Evolutionary conservation across 2,888 invertebrate species (phyloP), one percentile per base, ranked within the genome.

Genomic region (Drosophila prostipennis): DNA sequence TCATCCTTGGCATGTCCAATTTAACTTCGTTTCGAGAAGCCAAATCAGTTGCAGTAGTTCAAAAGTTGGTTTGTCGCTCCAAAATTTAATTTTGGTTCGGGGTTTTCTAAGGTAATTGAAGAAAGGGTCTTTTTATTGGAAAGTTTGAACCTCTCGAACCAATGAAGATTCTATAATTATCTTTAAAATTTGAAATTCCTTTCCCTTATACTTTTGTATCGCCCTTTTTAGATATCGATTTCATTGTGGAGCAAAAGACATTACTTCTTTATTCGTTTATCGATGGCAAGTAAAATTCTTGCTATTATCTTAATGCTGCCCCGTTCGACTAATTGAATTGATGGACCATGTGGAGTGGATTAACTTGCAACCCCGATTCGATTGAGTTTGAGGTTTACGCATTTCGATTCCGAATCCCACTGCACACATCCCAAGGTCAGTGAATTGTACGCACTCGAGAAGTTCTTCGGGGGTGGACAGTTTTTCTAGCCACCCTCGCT

Each of bases 371-470:
- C 68, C 68, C 67, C 48, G 48, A 37, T 46, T 51, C 63, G 64
- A 64, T 64, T 68, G 67, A 40, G 49, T 56, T 70, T 63, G 77
- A 77, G 79, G 77, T 77, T 72, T 81, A 65, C 77, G 68, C 70
- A 57, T 71, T 64, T 39, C 58, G 26, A 61, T 58, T 60, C 3
- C 58, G 29, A 60, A 16, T 40, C 13, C 46, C 8, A 45, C n/a
- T 32, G 32, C 14, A 45, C 34, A 39, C 39, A 34, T 59, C 13
- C 61, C 61, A 63, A 63, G 61, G 61, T 63, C 61, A 63, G 60
- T 59, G 61, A 34, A 46, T 58, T 23, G 58, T 34, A 16, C 54
- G 6, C 16, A 34, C 32, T 34, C 14, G 13, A 42, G 8, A 26
- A 32, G n/a, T 40, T 58, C 29, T 14, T 40, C 29, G 40, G 48